Base-by-base conservation (phyloP, 2,113 vertebrate genomes). In the Thoracochromis brauschi region DNA sequence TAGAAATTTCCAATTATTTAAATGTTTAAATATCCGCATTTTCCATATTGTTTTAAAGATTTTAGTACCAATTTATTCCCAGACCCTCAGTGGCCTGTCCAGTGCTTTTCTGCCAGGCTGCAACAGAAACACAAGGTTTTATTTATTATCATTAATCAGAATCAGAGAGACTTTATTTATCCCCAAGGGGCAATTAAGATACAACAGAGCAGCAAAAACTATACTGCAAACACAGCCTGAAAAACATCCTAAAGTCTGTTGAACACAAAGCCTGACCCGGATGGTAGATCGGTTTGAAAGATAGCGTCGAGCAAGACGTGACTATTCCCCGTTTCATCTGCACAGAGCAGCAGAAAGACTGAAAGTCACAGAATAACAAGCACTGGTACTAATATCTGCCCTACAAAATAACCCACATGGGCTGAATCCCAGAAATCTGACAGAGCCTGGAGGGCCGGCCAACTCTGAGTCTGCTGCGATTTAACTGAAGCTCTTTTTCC, bases 401-500 rank as follows among this genome's bases (percentile, higher is more conserved):
- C 16, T 81, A 29, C 9, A 54, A 17, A 63, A 53, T 87, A 81
- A 79, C 63, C 29, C 12, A 35, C n/a, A 31, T 9, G 31, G 49
- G 42, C 81, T 17, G 55, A 60, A 58, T 35, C 68, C 21, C 53
- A 53, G 55, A 84, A 73, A 29, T 35, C 54, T 80, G 42, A 7
- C 13, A 80, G 75, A 85, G 35, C 24, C 13, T 4, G 21, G 13
- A 65, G 82, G n/a, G 54, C 42, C 33, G 5, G 58, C 83, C 86
- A 90, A 83, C 47, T 85, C 80, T 40, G 4, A 53, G 68, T 83
- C 80, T 81, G 83, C 73, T n/a, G 82, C 38, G 65, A 92, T 89
- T 93, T 87, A 88, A 73, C 89, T 33, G 73, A 88, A 86, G 82
- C 87, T 90, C 80, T 68, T 73, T 88, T 86, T 88, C 84, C 89